Percentiles rank a stretch among this genome's conserved stretches.
Conservation (phyloP, 1,140 invertebrate species). For the Bombyx mori region ASM3026992v2 NC_085114.1:286501-287000, state of each 20-base stretch:
- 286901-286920: too few species aligned
- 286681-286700: conserved; percentile 5
- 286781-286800: too few species aligned
- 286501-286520: conserved; percentile 42
- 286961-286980: too few species aligned
- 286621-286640: conserved; percentile 30
- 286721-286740: conserved; percentile 22
- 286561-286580: conserved; percentile 27
- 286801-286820: too few species aligned
- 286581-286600: conserved; percentile 24
- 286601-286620: conserved; percentile 30
- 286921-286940: too few species aligned
- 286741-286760: conserved; percentile 11
- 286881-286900: too few species aligned
- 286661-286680: conserved; percentile 12
- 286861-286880: too few species aligned
- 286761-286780: too few species aligned
- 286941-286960: too few species aligned
- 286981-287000: too few species aligned
- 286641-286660: conserved; percentile 7
- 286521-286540: conserved; percentile 27
- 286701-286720: conserved; percentile 15
- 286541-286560: conserved; percentile 25
- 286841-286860: too few species aligned
- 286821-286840: too few species aligned